Evolutionary conservation across 2,888 invertebrate genomes (phyloP).

Genomic region (Coleophora deauratella): DNA sequence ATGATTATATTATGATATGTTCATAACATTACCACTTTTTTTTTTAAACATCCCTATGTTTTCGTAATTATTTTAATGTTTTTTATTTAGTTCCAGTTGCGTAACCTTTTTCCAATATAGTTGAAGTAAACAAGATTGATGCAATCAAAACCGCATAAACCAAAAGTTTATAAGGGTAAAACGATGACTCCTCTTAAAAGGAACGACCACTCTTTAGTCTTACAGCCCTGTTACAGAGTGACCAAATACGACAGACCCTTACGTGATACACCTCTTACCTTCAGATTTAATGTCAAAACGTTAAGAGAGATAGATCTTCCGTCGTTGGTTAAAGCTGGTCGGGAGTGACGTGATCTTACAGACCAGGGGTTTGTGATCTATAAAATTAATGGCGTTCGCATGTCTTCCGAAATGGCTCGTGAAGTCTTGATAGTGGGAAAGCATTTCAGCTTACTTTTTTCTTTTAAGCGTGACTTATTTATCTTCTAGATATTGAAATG

Average conservation of each 20-base stretch:
- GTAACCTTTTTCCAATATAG: too few species aligned
- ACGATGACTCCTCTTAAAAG: slow-evolving; percentile 21
- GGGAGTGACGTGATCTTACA: slow-evolving; percentile 19
- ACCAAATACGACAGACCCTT: slow-evolving; percentile 25
- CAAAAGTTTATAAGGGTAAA: slow-evolving; percentile 13
- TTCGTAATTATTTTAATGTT: too few species aligned
- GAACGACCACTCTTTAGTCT: slow-evolving; percentile 32
- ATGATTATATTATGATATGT: too few species aligned
- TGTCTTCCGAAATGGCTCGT: slow-evolving; percentile 37
- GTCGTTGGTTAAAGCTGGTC: slow-evolving; percentile 16
- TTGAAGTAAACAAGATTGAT: slow-evolving; percentile 20
- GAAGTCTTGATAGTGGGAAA: slow-evolving; percentile 17
- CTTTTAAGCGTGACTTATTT: slow-evolving; percentile 2
- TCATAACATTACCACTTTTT: too few species aligned
- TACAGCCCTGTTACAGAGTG: slow-evolving; percentile 29
- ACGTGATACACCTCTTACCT: slow-evolving; percentile 3
- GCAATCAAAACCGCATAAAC: slow-evolving; percentile 26
- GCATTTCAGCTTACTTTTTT: slow-evolving; percentile 19
- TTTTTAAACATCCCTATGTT: too few species aligned
- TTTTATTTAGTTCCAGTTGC: too few species aligned
- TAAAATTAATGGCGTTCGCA: slow-evolving; percentile 50
- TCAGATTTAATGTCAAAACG: slow-evolving; percentile 16
- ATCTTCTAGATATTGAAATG: too few species aligned
- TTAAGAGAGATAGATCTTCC: slow-evolving; percentile 20
- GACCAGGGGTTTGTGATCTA: slow-evolving; percentile 28